Evolutionary conservation across 92 coral and sea anemone species (phyloP), one percentile per base, ranked within the genome.

Genomic region (Ricordea florida): DNA sequence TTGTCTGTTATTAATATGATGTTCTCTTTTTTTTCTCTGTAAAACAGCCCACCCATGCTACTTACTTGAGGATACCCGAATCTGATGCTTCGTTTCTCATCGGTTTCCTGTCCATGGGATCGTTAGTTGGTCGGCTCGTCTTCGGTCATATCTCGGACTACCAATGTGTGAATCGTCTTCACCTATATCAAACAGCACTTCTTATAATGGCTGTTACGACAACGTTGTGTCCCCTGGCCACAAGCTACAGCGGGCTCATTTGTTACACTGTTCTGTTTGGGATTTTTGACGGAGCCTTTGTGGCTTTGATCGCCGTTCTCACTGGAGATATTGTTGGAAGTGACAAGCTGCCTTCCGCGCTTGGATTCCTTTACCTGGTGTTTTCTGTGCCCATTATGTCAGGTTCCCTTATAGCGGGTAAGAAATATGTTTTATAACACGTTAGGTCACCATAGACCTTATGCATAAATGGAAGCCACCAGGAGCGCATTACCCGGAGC

Each of bases 361-460:
- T 83, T 48, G 93, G 89, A 4, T 70, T 88, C 34, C 52, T 88
- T 16, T 83, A 83, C 56, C 67, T 64, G 38, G 65, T 85, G 11
- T 70, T 85, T 52, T 85, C 86, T 2, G 66, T 74, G 22, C 89
- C 93, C 37, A 40, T 83, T 41, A 83, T 78, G 68, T 48, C 75
- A 14, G 93, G 93, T 10, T 73, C 93, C 0, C 84, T 76, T 2
- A 74, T 88, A 24, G 93, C 93, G 60, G 93, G 93, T 88, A 73
- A 20, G 60, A 9, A 11, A n/a, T n/a, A n/a, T n/a, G n/a, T 24
- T 53, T 11, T 11, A 14, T 24, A 3, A 31, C 50, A 6, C 50
- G 21, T 7, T 15, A 14, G 50, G n/a, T n/a, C n/a, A n/a, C n/a
- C n/a, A n/a, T n/a, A n/a, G n/a, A n/a, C n/a, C n/a, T n/a, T n/a